Percentiles rank a stretch among this genome's conserved stretches.
Conservation (phyloP, 2,888 invertebrate species). For the Linyphia triangularis region DNA sequence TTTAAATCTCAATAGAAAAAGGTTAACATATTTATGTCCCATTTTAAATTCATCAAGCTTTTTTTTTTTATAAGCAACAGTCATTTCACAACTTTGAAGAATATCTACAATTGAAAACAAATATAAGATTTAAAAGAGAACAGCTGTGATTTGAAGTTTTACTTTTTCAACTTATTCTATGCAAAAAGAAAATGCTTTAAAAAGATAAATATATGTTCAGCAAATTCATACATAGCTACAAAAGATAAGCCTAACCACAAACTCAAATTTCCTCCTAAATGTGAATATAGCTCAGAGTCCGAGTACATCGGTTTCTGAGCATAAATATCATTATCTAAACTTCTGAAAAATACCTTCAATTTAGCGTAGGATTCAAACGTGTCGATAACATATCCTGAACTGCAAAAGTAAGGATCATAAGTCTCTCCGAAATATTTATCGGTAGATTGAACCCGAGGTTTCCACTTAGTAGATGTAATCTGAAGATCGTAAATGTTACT, state of each 20-base stretch:
- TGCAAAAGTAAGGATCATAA: background rate
- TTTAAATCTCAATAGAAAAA: too few species aligned
- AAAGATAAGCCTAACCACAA: conserved; percentile 42
- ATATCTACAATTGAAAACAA: too few species aligned
- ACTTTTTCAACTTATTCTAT: too few species aligned
- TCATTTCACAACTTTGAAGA: too few species aligned
- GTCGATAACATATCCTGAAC: background rate
- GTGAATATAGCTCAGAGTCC: conserved; percentile 29
- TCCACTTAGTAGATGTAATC: too few species aligned
- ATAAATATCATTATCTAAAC: conserved; percentile 1
- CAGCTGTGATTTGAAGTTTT: too few species aligned
- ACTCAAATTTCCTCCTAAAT: conserved; percentile 33
- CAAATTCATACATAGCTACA: conserved; percentile 13
- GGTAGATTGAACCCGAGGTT: background rate
- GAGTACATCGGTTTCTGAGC: conserved; percentile 29
- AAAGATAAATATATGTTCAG: conserved; percentile 79
- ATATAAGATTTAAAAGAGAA: too few species aligned
- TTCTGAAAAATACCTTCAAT: conserved; percentile 39
- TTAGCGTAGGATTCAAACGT: background rate
- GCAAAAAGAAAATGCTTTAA: too few species aligned
- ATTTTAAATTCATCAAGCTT: too few species aligned
- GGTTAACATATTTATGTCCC: too few species aligned
- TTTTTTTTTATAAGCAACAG: too few species aligned
- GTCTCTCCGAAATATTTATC: background rate
- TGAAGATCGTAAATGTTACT: background rate